Evolutionary conservation across 2,113 vertebrate species (phyloP).

Genomic region (Falco punctatus): DNA sequence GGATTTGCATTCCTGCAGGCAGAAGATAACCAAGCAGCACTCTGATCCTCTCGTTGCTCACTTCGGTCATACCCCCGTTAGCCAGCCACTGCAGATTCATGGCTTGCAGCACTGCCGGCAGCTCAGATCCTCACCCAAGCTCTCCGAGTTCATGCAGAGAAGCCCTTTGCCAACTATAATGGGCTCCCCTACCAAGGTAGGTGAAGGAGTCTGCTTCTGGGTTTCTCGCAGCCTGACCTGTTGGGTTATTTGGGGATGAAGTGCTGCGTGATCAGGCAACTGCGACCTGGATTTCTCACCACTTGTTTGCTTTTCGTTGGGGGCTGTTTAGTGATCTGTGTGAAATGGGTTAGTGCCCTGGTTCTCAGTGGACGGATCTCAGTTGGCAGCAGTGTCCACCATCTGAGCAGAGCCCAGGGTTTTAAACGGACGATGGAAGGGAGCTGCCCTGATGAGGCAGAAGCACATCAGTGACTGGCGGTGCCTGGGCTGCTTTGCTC

Average conservation of each 20-base stretch:
- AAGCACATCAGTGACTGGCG: background rate
- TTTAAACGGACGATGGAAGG: background rate
- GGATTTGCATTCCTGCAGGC: slow-evolving; percentile 77
- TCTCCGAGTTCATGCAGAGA: slow-evolving; percentile 93
- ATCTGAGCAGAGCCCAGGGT: background rate
- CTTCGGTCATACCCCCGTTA: slow-evolving; percentile 52
- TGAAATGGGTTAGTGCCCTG: background rate
- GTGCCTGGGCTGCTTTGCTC: background rate
- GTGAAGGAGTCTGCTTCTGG: background rate
- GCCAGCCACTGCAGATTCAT: slow-evolving; percentile 66
- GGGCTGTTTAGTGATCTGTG: background rate
- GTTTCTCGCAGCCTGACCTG: background rate
- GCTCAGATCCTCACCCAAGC: slow-evolving; percentile 89
- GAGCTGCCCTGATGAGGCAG: background rate
- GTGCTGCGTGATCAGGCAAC: background rate
- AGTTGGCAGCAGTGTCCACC: background rate
- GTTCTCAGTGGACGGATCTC: background rate
- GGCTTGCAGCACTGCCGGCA: slow-evolving; percentile 78
- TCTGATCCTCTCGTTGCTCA: slow-evolving; percentile 85
- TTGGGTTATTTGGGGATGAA: background rate
- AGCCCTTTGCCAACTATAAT: slow-evolving; percentile 93
- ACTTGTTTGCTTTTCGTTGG: background rate
- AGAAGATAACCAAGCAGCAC: slow-evolving; percentile 93
- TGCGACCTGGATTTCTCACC: background rate
- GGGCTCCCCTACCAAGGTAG: slow-evolving; percentile 93